phyloP scores from a whole-genome alignment of 92 coral and sea anemone genomes.

The Bergia puertoricense region DNA sequence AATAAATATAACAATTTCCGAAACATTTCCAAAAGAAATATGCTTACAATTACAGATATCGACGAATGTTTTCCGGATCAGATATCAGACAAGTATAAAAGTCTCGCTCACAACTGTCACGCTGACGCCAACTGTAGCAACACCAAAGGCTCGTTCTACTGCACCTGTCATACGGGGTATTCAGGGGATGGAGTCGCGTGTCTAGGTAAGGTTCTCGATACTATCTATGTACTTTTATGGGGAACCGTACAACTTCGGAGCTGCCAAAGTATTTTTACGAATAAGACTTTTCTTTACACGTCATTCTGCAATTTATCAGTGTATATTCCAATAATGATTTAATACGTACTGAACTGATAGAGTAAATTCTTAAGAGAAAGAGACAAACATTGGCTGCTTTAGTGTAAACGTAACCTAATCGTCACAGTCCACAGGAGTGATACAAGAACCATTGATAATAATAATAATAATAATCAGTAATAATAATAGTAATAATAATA shows the following conservation, averaged over 20 bases:
- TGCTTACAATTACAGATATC: background rate
- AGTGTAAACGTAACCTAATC: too few species aligned
- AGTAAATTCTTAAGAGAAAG: too few species aligned
- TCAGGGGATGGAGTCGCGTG: slow-evolving; percentile 6
- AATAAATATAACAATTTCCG: too few species aligned
- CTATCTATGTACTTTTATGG: background rate
- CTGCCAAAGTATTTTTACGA: too few species aligned
- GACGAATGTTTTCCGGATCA: background rate
- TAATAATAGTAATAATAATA: too few species aligned
- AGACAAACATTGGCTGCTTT: too few species aligned
- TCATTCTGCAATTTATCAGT: too few species aligned
- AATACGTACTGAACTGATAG: too few species aligned
- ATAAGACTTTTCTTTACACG: too few species aligned
- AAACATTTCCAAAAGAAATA: background rate
- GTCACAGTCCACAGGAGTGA: too few species aligned
- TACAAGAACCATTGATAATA: too few species aligned
- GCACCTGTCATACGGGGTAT: slow-evolving; percentile 26
- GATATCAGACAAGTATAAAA: background rate
- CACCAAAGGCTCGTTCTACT: slow-evolving; percentile 1
- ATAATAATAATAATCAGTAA: too few species aligned
- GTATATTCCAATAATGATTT: background rate
- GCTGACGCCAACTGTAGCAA: slow-evolving; percentile 4
- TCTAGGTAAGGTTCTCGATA: background rate
- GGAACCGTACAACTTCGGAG: background rate
- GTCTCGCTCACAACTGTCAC: slow-evolving; percentile 4